These are phyloP conservation scores for Papilio polytes DNA, from an alignment of 1,140 invertebrate species.

Conservation along the genomic window DNA sequence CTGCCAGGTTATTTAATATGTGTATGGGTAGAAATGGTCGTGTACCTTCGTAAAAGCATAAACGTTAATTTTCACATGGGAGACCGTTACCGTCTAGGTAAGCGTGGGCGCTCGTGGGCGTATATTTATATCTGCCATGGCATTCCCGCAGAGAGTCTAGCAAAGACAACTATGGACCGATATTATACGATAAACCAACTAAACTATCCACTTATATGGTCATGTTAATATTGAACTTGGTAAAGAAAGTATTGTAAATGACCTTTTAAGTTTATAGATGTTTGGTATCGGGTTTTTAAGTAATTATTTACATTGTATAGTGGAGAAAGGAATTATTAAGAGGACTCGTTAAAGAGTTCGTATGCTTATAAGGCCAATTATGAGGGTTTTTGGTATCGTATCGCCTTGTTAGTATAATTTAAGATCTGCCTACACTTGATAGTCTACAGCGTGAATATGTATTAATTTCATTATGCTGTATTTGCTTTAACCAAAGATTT, in stretches of 20 bases:
- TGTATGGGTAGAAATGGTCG: neutral
- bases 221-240: neutral
- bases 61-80: conserved; percentile 12
- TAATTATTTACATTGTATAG: conserved; percentile 15
- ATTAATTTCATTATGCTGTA: neutral
- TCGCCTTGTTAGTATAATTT: no score
- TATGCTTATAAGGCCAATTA: neutral
- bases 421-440: neutral
- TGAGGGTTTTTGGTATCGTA: neutral
- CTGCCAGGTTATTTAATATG: neutral
- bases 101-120: conserved; percentile 19
- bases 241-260: neutral
- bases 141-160: conserved; percentile 16
- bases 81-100: conserved; percentile 7
- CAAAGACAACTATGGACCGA: neutral
- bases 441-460: neutral
- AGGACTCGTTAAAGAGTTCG: neutral
- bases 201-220: neutral
- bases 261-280: neutral
- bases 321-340: neutral
- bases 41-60: conserved; percentile 2
- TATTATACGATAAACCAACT: neutral
- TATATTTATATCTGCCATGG: conserved; percentile 15
- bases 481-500: no score
- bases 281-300: neutral